Evolutionary conservation across 2,888 invertebrate species (phyloP).

Genomic region (Bombyx huttoni): DNA sequence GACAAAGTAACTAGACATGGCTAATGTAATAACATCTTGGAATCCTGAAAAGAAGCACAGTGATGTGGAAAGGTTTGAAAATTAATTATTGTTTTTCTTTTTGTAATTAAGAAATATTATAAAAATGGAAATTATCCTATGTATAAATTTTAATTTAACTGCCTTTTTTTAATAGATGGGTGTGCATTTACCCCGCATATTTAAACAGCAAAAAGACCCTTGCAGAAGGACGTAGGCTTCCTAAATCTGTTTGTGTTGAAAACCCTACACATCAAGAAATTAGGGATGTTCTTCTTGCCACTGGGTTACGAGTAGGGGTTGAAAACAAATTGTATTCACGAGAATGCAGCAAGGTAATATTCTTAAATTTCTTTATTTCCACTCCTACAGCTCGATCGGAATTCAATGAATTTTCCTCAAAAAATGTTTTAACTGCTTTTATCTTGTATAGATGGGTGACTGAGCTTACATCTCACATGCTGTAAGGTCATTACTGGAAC

Average conservation of each 20-base stretch:
- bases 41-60: slow-evolving; percentile 84
- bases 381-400: background rate
- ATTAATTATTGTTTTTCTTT: background rate
- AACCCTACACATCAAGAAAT: slow-evolving; percentile 97
- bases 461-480: too few relatives aligned
- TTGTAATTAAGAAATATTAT: too few relatives aligned
- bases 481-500: too few relatives aligned
- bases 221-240: slow-evolving; percentile 88
- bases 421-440: too few relatives aligned
- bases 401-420: too few relatives aligned
- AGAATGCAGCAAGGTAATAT: slow-evolving; percentile 85
- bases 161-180: slow-evolving; percentile 79
- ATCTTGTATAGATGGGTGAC: too few relatives aligned
- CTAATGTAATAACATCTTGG: slow-evolving; percentile 74
- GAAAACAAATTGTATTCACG: slow-evolving; percentile 94
- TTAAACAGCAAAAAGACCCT: slow-evolving; percentile 93
- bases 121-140: too few relatives aligned
- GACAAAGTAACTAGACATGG: slow-evolving; percentile 30
- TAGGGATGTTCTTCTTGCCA: slow-evolving; percentile 88
- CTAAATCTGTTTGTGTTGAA: slow-evolving; percentile 90
- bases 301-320: slow-evolving; percentile 87
- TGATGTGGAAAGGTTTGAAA: slow-evolving; percentile 67
- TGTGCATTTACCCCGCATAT: slow-evolving; percentile 97
- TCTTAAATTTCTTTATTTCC: background rate
- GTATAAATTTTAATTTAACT: too few relatives aligned